These are phyloP conservation scores for Eulithis prunata DNA, from an alignment of 2,888 invertebrate species.

Conservation along the genomic window DNA sequence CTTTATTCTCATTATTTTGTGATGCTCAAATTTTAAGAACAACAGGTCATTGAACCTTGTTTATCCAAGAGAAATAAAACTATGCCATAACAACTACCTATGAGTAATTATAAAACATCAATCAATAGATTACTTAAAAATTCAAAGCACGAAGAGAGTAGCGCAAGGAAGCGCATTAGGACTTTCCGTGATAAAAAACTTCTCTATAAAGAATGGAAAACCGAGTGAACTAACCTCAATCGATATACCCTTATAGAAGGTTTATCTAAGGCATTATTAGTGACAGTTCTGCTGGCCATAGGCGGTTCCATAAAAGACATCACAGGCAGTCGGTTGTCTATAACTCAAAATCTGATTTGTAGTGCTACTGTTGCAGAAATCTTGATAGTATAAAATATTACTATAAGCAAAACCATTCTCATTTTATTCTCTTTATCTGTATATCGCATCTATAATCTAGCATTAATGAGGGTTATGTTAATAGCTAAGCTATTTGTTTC, in stretches of 20 bases:
- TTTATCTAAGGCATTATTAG: conserved; percentile 15
- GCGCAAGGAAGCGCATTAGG: conserved; percentile 25
- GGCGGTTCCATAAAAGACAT: conserved; percentile 33
- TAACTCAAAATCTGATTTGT: conserved; percentile 6
- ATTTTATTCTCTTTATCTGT: conserved; percentile 14
- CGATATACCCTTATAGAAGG: conserved; percentile 21
- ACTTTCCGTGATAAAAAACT: conserved; percentile 22
- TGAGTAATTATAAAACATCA: too few species aligned
- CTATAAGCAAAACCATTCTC: conserved; percentile 5
- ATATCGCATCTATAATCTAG: conserved; percentile 13
- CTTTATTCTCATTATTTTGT: too few species aligned
- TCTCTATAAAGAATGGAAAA: conserved; percentile 22
- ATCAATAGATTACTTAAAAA: neutral
- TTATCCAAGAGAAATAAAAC: too few species aligned
- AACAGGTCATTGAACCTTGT: too few species aligned
- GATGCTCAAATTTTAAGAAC: too few species aligned
- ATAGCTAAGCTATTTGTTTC: conserved; percentile 27
- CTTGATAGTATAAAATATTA: conserved; percentile 4
- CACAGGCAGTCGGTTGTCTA: conserved; percentile 16
- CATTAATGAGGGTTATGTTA: conserved; percentile 26
- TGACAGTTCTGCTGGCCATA: conserved; percentile 9
- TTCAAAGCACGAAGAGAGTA: conserved; percentile 14
- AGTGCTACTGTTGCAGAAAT: neutral
- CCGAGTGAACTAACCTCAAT: conserved; percentile 21
- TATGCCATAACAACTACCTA: too few species aligned